Base-by-base conservation (phyloP, 2,888 invertebrate genomes). In the Lycia hirtaria region DNA sequence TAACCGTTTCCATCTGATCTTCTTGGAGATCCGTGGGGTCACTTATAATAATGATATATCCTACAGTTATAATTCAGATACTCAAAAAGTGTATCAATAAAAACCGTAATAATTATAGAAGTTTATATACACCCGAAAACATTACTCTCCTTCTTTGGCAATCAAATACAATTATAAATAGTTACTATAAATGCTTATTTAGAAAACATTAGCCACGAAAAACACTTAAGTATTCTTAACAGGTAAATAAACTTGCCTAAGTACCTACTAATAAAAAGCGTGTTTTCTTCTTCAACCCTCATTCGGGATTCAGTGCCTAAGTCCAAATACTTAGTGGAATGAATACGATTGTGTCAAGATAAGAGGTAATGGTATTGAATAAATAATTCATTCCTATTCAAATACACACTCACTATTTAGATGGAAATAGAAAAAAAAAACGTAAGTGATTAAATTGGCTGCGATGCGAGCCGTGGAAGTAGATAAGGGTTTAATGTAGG, bases 371-470 rank as follows among this genome's bases (percentile, higher is more conserved):
- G 65, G 67, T 61, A 67, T 61, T 69, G 70, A 70, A 69, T 72
- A 78, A 72, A 72, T 76, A 72, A 81, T 78, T 80, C 74, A 76
- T 75, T 62, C 15, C 72, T 67, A 73, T 67, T 69, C 75, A 69
- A 75, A 74, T 71, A 76, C 26, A 69, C 73, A 75, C 81, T 83
- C 75, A 72, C 73, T 72, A 73, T 77, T 75, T 71, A 64, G 69
- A 64, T 72, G 66, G 44, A 60, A 72, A 71, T 62, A 72, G 65
- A 67, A 72, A 80, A 72, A 65, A 67, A 72, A 80, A 87, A 83
- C 78, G 83, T 83, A 80, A 75, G 80, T 84, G 82, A 87, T 88
- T 87, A 12, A 12, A 12, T n/a, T n/a, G n/a, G n/a, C n/a, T n/a
- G n/a, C n/a, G n/a, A n/a, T n/a, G n/a, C n/a, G n/a, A n/a, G n/a